Conservation (phyloP, 2,797 vertebrate species). For the Nothura maculosa region DNA sequence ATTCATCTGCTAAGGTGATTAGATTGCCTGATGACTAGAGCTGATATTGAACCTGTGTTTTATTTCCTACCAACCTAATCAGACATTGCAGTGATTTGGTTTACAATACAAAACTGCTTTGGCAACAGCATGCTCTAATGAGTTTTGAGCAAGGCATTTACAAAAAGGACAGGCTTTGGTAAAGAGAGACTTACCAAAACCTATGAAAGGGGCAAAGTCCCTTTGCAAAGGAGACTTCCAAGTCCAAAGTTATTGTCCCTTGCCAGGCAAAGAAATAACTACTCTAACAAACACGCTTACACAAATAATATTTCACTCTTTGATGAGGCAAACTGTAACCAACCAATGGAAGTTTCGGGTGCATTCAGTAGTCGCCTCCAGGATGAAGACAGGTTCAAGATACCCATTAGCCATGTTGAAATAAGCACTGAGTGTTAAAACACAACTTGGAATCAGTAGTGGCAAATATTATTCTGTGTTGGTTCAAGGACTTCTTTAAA, state of each 20-base stretch:
- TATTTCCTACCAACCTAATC: not conserved
- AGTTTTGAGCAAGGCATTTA: not conserved
- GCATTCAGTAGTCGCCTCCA: not conserved
- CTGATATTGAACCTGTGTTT: slow-evolving; percentile 1
- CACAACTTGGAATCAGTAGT: not conserved
- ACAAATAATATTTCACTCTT: not conserved
- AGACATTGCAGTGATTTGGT: not conserved
- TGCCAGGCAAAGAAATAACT: not conserved
- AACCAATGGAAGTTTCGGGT: not conserved
- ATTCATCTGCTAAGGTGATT: slow-evolving; percentile 59
- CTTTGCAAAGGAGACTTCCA: too few relatives aligned
- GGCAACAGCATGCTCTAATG: not conserved
- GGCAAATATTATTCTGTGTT: not conserved
- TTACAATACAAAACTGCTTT: not conserved
- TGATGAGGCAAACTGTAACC: not conserved
- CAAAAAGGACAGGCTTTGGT: not conserved
- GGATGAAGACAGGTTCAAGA: not conserved
- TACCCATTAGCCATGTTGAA: slow-evolving; percentile 2
- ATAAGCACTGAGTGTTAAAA: not conserved
- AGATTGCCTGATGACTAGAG: slow-evolving; percentile 5
- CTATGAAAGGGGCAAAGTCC: not conserved
- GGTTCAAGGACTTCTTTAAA: not conserved
- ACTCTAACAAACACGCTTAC: not conserved
- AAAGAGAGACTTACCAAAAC: not conserved
- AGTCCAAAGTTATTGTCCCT: not conserved